Percentiles rank a stretch among this genome's conserved stretches.
Conservation (phyloP, 23 tunicate species). For the Aplidium turbinatum region DNA sequence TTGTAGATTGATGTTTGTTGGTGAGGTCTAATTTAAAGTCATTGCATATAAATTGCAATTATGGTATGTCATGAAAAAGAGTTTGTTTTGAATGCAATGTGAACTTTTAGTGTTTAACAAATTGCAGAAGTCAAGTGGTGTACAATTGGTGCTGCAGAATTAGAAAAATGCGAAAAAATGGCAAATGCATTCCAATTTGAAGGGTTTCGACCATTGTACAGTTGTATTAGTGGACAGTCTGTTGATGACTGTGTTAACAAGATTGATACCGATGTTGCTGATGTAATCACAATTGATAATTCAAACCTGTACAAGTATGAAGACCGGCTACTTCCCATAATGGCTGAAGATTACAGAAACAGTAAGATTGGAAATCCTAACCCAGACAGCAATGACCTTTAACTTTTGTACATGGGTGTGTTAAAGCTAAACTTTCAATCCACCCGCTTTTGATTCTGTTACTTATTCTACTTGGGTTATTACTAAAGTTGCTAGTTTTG, state of each 20-base stretch:
- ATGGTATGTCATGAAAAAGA: too few species aligned
- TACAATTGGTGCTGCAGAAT: slow-evolving; percentile 32
- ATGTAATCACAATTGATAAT: slow-evolving; percentile 32
- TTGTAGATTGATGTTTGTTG: too few species aligned
- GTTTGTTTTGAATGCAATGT: too few species aligned
- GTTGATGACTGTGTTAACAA: slow-evolving; percentile 31
- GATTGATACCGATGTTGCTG: slow-evolving; percentile 58
- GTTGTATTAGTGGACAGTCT: slow-evolving; percentile 19
- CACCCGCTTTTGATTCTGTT: too few species aligned
- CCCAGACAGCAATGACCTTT: too few species aligned
- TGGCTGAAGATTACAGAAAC: slow-evolving; percentile 42
- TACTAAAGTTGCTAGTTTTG: neutral
- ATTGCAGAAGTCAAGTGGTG: slow-evolving; percentile 69
- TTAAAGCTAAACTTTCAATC: too few species aligned
- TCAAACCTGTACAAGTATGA: slow-evolving; percentile 28
- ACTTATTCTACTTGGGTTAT: too few species aligned
- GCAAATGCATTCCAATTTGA: slow-evolving; percentile 20
- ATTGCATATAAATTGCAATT: too few species aligned
- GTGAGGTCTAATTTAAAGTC: too few species aligned
- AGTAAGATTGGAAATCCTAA: neutral
- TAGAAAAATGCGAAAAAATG: slow-evolving; percentile 44
- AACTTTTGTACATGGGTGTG: too few species aligned
- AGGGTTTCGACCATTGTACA: slow-evolving; percentile 35
- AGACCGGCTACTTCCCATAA: slow-evolving; percentile 40
- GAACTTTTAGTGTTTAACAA: too few species aligned